Evolutionary conservation across 2,113 vertebrate genomes (phyloP).

Genomic region (Aptenodytes forsteri): DNA sequence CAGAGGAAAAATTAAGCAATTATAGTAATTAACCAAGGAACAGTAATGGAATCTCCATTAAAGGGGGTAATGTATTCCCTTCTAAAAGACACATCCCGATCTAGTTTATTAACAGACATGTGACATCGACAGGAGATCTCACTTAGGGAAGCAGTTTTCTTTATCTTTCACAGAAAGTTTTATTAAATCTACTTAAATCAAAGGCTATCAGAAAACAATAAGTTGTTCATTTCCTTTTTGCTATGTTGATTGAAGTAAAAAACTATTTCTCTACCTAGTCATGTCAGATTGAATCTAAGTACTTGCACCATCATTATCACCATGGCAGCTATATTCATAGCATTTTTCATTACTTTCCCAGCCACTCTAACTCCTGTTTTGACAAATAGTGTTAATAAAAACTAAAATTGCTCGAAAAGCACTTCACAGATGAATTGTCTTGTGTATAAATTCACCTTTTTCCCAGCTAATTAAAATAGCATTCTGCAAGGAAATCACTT

Average conservation of each 20-base stretch:
- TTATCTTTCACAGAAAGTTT: not conserved
- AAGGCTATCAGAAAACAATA: not conserved
- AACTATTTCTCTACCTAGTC: not conserved
- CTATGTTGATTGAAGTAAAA: not conserved
- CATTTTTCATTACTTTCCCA: not conserved
- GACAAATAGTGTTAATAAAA: not conserved
- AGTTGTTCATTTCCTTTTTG: not conserved
- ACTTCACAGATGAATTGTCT: not conserved
- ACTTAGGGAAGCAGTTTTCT: not conserved
- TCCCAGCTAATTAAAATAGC: not conserved
- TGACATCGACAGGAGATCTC: not conserved
- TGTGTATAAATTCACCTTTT: not conserved
- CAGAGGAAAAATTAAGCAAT: not conserved
- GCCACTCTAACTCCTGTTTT: not conserved
- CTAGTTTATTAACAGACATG: not conserved
- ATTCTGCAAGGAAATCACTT: not conserved
- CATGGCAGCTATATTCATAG: not conserved
- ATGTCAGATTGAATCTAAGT: not conserved
- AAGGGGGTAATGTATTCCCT: not conserved
- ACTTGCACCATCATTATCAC: not conserved
- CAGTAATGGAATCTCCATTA: not conserved
- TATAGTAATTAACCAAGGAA: slow-evolving; percentile 14
- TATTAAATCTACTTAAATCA: not conserved
- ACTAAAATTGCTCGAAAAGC: not conserved
- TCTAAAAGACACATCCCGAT: not conserved